Conservation (phyloP, 2,113 vertebrate species). For the Gavialis gangeticus region DNA sequence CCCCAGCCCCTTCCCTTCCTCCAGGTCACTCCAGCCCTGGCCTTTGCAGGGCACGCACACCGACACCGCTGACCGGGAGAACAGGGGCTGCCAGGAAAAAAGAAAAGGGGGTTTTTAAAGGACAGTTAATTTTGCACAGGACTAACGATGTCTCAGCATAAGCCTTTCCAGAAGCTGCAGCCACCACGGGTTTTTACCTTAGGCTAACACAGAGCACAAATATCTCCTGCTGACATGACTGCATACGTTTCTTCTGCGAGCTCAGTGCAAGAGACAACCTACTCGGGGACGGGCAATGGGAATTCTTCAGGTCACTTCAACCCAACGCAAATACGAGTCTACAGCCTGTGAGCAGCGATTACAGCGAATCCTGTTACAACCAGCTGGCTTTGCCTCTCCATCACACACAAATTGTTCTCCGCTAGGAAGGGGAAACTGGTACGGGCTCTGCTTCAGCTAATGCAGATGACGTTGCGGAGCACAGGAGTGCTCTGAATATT, state of each 20-base stretch:
- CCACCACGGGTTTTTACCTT: constrained; percentile 15
- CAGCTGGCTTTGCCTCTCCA: constrained; percentile 48
- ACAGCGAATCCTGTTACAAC: constrained; percentile 51
- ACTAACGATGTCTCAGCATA: constrained; percentile 26
- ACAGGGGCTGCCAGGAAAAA: constrained; percentile 48
- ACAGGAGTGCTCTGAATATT: constrained; percentile 63
- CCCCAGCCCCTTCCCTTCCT: background rate
- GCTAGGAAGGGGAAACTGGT: constrained; percentile 7
- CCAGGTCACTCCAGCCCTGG: constrained; percentile 16
- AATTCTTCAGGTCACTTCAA: constrained; percentile 75
- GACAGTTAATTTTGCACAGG: constrained; percentile 48
- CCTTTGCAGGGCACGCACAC: constrained; percentile 14
- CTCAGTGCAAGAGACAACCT: constrained; percentile 25
- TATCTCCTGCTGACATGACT: constrained; percentile 28
- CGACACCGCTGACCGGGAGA: background rate
- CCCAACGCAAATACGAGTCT: constrained; percentile 37
- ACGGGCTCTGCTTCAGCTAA: constrained; percentile 43
- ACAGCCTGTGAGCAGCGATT: constrained; percentile 53
- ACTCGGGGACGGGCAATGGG: constrained; percentile 3
- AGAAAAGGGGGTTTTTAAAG: constrained; percentile 53
- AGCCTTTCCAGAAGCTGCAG: constrained; percentile 40
- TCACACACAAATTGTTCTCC: constrained; percentile 45
- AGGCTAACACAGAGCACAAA: constrained; percentile 21
- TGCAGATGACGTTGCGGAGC: constrained; percentile 66
- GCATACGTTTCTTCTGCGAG: constrained; percentile 29